Evolutionary conservation across 2,888 invertebrate genomes (phyloP).

Genomic region (Epistrophe grossulariae): DNA sequence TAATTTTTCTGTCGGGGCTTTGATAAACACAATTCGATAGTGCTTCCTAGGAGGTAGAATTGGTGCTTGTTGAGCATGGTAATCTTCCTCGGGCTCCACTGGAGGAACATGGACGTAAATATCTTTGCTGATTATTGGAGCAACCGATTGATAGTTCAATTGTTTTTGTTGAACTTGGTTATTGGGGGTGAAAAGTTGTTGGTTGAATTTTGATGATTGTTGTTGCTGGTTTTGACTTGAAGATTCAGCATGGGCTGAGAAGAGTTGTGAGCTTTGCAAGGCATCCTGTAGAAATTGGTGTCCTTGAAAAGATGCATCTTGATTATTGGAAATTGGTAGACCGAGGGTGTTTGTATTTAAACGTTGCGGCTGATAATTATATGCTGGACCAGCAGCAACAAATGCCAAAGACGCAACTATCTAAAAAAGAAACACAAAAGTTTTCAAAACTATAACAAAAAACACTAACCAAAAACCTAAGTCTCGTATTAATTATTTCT

Average conservation of each 20-base stretch:
- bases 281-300: slow-evolving; percentile 79
- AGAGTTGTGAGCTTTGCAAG: slow-evolving; percentile 77
- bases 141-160: slow-evolving; percentile 40
- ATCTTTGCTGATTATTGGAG: slow-evolving; percentile 81
- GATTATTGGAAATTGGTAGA: slow-evolving; percentile 29
- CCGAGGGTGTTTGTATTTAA: slow-evolving; percentile 41
- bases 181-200: slow-evolving; percentile 36
- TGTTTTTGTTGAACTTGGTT: slow-evolving; percentile 43
- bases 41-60: slow-evolving; percentile 81
- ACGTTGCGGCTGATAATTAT: slow-evolving; percentile 79
- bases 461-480: too few relatives aligned
- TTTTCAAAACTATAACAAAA: neutral
- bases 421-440: slow-evolving; percentile 71
- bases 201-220: slow-evolving; percentile 64
- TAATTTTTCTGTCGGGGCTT: slow-evolving; percentile 80
- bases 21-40: slow-evolving; percentile 83
- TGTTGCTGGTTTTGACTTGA: slow-evolving; percentile 71
- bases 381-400: slow-evolving; percentile 80
- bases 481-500: too few relatives aligned
- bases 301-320: slow-evolving; percentile 45
- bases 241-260: slow-evolving; percentile 50
- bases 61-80: slow-evolving; percentile 77
- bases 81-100: slow-evolving; percentile 80
- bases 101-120: slow-evolving; percentile 83
- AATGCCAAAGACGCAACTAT: slow-evolving; percentile 78